Conservation (phyloP, 2,113 vertebrate species). For the Himantopus leucocephalus region DNA sequence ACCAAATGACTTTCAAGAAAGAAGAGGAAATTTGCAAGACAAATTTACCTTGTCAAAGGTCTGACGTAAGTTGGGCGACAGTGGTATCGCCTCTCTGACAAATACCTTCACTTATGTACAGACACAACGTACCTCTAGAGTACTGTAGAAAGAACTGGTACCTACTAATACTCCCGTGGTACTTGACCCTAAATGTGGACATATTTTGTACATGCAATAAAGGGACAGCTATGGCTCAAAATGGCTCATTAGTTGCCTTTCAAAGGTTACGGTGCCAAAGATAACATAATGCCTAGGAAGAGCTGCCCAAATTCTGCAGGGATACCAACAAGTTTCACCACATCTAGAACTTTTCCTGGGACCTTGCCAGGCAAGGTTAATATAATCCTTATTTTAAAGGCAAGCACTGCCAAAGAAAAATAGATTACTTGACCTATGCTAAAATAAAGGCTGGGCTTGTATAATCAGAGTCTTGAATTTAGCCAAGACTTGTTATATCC, state of each 20-base stretch:
- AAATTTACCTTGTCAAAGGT: background rate
- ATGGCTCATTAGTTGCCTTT: background rate
- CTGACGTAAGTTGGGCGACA: background rate
- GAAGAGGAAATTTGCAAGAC: background rate
- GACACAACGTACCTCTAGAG: accelerated
- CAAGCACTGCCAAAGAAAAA: background rate
- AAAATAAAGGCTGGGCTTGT: background rate
- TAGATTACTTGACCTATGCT: background rate
- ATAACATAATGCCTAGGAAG: background rate
- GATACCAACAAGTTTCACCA: background rate
- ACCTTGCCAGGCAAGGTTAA: background rate
- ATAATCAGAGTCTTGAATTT: background rate
- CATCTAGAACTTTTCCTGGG: background rate
- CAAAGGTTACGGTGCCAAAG: background rate
- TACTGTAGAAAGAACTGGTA: background rate
- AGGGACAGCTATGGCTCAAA: background rate
- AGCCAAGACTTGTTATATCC: background rate
- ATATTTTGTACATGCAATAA: background rate
- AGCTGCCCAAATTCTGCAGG: background rate
- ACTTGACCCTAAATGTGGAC: background rate
- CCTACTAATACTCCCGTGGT: background rate
- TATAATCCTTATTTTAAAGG: background rate
- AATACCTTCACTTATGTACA: background rate
- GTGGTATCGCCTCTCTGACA: background rate
- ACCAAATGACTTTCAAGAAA: background rate